phyloP scores from a whole-genome alignment of 2,888 invertebrate species.

The Operophtera brumata region DNA sequence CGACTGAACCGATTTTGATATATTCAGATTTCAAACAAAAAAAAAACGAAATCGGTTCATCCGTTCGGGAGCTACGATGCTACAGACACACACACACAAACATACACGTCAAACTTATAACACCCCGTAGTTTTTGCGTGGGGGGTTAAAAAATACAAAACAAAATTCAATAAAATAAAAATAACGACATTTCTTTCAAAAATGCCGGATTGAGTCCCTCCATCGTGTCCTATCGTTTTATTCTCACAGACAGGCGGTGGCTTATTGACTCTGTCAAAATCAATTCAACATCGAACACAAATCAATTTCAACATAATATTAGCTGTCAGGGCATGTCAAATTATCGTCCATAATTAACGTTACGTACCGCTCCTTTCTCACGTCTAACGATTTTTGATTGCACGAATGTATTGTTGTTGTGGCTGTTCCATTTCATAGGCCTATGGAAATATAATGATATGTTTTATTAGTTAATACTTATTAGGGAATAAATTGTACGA shows the following conservation, averaged over 20 bases:
- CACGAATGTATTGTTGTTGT: conserved; percentile 48
- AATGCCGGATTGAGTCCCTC: conserved; percentile 15
- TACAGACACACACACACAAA: too few species aligned
- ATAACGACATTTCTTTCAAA: too few species aligned
- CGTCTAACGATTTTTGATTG: conserved; percentile 54
- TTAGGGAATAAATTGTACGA: background rate
- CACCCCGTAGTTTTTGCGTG: too few species aligned
- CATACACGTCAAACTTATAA: too few species aligned
- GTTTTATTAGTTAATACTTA: conserved; percentile 1
- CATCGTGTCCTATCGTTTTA: conserved; percentile 35
- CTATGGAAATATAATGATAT: conserved; percentile 13
- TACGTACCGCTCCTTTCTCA: conserved; percentile 60
- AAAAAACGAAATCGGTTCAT: too few species aligned
- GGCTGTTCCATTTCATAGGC: conserved; percentile 33
- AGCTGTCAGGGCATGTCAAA: conserved; percentile 77
- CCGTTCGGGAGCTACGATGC: too few species aligned
- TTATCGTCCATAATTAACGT: conserved; percentile 72
- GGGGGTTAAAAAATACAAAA: too few species aligned
- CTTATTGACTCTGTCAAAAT: conserved; percentile 80
- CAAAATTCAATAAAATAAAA: too few species aligned
- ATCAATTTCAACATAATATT: conserved; percentile 77
- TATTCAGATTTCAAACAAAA: too few species aligned
- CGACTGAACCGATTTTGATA: too few species aligned
- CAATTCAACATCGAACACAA: conserved; percentile 78
- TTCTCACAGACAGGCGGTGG: conserved; percentile 62